Evolutionary conservation across 2,113 vertebrate genomes (phyloP).

Genomic region (Papio anubis): DNA sequence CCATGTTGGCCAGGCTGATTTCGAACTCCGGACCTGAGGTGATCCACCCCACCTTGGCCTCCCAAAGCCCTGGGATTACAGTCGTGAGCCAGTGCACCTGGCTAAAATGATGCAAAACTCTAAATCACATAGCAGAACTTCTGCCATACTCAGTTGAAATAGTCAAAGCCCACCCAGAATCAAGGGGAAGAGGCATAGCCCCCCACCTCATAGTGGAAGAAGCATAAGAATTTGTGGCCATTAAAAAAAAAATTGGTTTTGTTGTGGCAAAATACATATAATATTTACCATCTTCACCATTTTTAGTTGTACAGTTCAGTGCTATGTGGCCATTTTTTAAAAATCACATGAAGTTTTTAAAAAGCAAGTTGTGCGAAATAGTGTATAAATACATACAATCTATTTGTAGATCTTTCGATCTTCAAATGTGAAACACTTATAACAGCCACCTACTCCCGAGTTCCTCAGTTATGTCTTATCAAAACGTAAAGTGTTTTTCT

Average conservation of each 20-base stretch:
- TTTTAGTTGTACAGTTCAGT: background rate
- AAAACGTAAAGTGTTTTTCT: background rate
- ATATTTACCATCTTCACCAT: background rate
- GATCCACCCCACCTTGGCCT: too few relatives aligned
- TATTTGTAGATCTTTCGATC: background rate
- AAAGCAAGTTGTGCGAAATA: background rate
- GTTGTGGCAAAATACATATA: background rate
- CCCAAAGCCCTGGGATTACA: too few relatives aligned
- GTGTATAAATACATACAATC: background rate
- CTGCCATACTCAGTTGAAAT: background rate
- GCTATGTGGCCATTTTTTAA: background rate
- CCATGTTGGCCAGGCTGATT: too few relatives aligned
- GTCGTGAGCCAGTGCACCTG: background rate
- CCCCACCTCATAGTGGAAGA: background rate
- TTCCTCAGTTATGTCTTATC: background rate
- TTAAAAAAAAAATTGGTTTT: background rate
- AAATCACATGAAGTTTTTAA: background rate
- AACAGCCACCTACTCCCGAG: background rate
- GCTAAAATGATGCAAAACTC: background rate
- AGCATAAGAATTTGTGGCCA: background rate
- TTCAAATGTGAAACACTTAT: background rate
- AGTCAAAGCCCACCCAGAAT: background rate
- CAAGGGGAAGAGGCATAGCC: background rate
- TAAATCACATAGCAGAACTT: background rate
- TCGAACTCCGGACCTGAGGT: too few relatives aligned